These are phyloP conservation scores for Hestina assimilis DNA, from an alignment of 1,140 invertebrate species.

Conservation along the genomic window DNA sequence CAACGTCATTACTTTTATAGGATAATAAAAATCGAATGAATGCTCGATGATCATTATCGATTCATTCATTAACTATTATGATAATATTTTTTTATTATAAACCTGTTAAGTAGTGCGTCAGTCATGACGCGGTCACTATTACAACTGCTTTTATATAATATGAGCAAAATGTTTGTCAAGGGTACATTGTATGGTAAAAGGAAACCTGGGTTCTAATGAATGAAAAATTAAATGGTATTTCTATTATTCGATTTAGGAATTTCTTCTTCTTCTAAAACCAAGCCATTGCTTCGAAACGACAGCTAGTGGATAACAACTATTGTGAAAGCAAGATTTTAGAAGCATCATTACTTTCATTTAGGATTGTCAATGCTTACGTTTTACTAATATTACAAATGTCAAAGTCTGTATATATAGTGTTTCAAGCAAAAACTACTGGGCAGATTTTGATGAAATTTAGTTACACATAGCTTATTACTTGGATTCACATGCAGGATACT, in stretches of 20 bases:
- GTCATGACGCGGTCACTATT: background rate
- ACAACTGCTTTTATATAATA: background rate
- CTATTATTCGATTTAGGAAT: too few species aligned
- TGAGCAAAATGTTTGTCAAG: background rate
- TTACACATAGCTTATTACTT: background rate
- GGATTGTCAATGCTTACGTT: too few species aligned
- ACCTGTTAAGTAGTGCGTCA: background rate
- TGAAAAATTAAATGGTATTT: too few species aligned
- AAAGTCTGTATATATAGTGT: too few species aligned
- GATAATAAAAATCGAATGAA: background rate
- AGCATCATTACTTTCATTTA: too few species aligned
- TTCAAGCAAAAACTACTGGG: background rate
- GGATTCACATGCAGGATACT: background rate
- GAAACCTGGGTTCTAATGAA: too few species aligned
- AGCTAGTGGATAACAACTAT: too few species aligned
- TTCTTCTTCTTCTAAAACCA: too few species aligned
- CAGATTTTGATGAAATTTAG: background rate
- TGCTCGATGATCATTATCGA: background rate
- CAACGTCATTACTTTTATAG: background rate
- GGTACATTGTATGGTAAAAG: background rate
- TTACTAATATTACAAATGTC: background rate
- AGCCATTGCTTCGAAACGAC: too few species aligned
- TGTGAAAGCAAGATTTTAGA: too few species aligned
- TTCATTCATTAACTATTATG: background rate
- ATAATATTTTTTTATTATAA: background rate